Base-by-base conservation (phyloP, 2,113 vertebrate species). In the Scartelaos histophorus region DNA sequence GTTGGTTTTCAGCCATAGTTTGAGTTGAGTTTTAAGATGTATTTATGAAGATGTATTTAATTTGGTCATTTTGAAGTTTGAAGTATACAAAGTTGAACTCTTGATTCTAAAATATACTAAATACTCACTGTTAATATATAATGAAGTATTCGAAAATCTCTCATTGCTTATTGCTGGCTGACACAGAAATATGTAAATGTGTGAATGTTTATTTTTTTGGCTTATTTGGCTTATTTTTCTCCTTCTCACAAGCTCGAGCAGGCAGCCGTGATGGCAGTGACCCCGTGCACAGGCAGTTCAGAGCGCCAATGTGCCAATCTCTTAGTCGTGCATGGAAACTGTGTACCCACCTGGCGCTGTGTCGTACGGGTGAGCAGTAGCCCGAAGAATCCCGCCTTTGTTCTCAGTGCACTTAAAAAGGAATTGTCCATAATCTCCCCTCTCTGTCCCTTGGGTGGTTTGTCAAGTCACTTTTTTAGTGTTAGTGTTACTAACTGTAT, bases 321-420 rank as follows among this genome's bases (percentile, higher is more conserved):
- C 22, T 71, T 16, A 24, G 62, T 9, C 34, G n/a, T 69, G 60
- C 54, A 71, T 73, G 58, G 58, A 70, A 67, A 45, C 45, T 78
- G 67, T 80, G 82, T 74, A 73, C 72, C 88, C 85, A 90, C 84
- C 79, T 85, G 82, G 71, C 60, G 51, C 79, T 80, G 81, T 56
- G 43, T 53, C 80, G 82, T 74, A 68, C 38, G 58, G 68, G 25
- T 66, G 73, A 76, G 80, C 82, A 67, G 88, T 5, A 45, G 58
- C 72, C 74, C 57, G 71, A 85, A 89, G 79, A 93, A 89, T 82
- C 82, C 83, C n/a, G 43, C 74, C 87, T 89, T 90, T 92, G 90
- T 93, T 75, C 57, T 46, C 61, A 68, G 70, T 67, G 38, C 69
- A 64, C 73, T 86, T 82, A 77, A 84, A 84, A 82, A 77, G 71